Conservation (phyloP, 2,113 vertebrate species). For the Ctenomys sociabilis region DNA sequence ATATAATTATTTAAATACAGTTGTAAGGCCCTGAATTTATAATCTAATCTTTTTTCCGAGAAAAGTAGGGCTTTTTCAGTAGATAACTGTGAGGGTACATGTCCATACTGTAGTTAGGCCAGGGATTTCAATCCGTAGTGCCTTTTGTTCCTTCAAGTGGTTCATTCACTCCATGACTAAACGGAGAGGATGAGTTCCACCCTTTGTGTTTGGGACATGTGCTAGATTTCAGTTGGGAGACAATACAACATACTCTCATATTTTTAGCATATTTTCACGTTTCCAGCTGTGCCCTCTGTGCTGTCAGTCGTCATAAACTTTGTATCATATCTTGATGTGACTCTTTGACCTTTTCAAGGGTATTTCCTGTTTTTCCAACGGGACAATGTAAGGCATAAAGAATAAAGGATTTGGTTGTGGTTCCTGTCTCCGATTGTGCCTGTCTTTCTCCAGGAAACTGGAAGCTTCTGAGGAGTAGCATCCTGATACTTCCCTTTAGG, state of each 20-base stretch:
- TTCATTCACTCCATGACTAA: background rate
- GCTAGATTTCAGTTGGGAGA: background rate
- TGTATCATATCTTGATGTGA: background rate
- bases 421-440: background rate
- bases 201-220: background rate
- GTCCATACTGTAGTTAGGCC: too few relatives aligned
- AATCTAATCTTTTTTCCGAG: constrained; percentile 26
- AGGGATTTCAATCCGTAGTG: background rate
- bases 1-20: background rate
- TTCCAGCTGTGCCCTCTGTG: background rate
- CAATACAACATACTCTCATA: background rate
- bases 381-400: background rate
- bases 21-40: background rate
- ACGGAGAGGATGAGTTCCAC: background rate
- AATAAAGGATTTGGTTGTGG: background rate
- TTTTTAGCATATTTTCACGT: background rate
- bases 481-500: constrained; percentile 15
- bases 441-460: background rate
- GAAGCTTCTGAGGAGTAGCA: background rate
- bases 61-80: background rate
- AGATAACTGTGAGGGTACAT: background rate
- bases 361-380: background rate
- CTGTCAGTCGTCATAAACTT: background rate
- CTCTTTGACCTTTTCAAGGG: background rate
- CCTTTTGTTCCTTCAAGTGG: background rate